Base-by-base conservation (phyloP, 1,140 invertebrate species). In the Cheumatopsyche charites region DNA sequence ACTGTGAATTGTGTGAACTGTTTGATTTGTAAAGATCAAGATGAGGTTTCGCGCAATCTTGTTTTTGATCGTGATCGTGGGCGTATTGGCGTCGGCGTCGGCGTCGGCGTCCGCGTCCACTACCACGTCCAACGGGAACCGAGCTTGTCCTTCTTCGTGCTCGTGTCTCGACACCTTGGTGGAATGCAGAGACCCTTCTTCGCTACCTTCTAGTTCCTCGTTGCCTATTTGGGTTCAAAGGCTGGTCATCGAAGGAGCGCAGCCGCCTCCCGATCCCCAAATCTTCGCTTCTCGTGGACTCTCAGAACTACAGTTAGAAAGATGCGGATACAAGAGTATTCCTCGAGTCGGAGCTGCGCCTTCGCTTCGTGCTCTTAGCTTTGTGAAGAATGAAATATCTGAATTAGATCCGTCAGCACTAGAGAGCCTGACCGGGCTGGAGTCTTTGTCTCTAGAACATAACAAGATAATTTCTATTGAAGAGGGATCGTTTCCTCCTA, bases 401-500 rank as follows among this genome's bases (percentile, higher is more conserved):
- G 77, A 74, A 62, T 76, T 74, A 0, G 79, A 80, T 29, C 77
- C 86, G 76, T 75, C 81, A 25, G 77, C 81, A 25, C 55, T 62
- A 1, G 77, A 76, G 0, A 73, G 80, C 0, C 36, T 41, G 7
- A 67, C 77, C 13, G 45, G 43, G 58, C 70, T 88, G 58, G 82
- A 84, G 72, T 83, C 86, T 77, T 73, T 88, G 15, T 84, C 81
- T 65, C 77, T 88, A 42, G 85, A 90, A 72, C 87, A 89, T 75
- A 93, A 93, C 81, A 83, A 82, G 49, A 91, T 93, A 76, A 80
- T 77, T 43, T n/a, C 80, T 78, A 45, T 87, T 92, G 72, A 85
- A 87, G 70, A 81, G 83, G 25, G 84, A 81, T 9, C 86, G 23
- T 88, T 95, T 76, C 80, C 86, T 0, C 82, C 84, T 29, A 86